Percentiles rank a stretch among this genome's conserved stretches.
Conservation (phyloP, 2,888 invertebrate species). For the Lathronympha strigana region DNA sequence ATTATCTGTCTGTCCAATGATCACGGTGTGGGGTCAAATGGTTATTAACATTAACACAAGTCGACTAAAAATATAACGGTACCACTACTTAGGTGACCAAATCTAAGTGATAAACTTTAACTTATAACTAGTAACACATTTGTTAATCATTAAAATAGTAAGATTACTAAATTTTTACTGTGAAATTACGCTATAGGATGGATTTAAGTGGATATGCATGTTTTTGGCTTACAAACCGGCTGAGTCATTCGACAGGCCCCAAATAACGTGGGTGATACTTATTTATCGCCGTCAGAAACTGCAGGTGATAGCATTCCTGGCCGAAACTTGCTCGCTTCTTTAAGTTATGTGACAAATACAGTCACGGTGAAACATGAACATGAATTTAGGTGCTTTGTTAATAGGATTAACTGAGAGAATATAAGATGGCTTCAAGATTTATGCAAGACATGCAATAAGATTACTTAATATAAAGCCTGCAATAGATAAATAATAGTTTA, state of each 20-base stretch:
- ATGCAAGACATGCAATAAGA: too few species aligned
- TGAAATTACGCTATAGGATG: not conserved
- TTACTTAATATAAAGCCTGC: too few species aligned
- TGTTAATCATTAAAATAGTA: conserved; percentile 4
- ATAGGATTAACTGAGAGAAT: too few species aligned
- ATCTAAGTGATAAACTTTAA: not conserved
- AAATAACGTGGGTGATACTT: conserved; percentile 35
- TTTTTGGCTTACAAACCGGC: conserved; percentile 16
- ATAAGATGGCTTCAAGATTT: too few species aligned
- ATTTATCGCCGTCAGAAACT: conserved; percentile 32
- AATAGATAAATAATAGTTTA: too few species aligned
- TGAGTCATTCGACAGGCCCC: conserved; percentile 28
- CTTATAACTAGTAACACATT: not conserved
- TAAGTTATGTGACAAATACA: not conserved
- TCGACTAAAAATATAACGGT: conserved; percentile 11
- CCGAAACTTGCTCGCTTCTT: not conserved
- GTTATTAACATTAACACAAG: conserved; percentile 14
- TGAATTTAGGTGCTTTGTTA: too few species aligned
- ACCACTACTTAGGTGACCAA: not conserved
- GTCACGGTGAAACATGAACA: not conserved
- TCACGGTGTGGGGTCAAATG: conserved; percentile 15
- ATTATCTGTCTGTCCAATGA: conserved; percentile 11
- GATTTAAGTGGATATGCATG: conserved; percentile 30
- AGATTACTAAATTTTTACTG: not conserved
- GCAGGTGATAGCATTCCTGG: conserved; percentile 36